phyloP scores from a whole-genome alignment of 2,797 vertebrate genomes.

The Threskiornis aethiopicus region DNA sequence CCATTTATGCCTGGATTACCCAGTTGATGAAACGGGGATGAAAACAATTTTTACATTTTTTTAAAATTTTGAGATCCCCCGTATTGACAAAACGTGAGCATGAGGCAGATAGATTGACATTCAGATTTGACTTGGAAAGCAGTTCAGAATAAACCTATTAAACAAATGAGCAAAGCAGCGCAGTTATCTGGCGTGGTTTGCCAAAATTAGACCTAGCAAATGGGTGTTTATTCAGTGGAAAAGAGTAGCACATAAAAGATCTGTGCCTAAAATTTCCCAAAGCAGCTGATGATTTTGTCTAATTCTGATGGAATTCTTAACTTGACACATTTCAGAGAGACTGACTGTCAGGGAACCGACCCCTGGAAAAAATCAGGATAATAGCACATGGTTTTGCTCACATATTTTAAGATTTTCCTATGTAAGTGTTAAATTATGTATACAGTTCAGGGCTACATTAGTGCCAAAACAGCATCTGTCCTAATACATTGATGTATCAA shows the following conservation, averaged over 20 bases:
- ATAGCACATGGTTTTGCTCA: background rate
- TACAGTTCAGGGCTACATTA: background rate
- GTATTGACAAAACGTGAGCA: background rate
- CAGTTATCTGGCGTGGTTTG: background rate
- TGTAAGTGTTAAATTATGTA: background rate
- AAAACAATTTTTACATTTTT: background rate
- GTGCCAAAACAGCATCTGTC: background rate
- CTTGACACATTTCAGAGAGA: background rate
- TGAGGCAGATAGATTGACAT: background rate
- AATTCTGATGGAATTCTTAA: background rate
- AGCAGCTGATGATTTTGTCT: background rate
- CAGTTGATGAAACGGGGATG: background rate
- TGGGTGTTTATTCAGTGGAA: background rate
- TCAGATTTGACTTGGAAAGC: background rate
- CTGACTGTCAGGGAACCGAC: background rate
- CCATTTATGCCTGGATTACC: background rate
- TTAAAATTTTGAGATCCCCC: background rate
- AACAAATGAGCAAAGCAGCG: background rate
- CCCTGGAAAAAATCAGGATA: background rate
- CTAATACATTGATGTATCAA: background rate
- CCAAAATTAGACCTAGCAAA: background rate
- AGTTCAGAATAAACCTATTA: background rate
- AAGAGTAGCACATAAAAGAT: background rate
- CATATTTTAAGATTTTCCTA: background rate
- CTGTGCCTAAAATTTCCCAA: background rate